A percentile compares a stretch with the other conserved stretches of the same genome.
These are phyloP conservation scores for Garra rufa DNA, from an alignment of 2,113 vertebrate genomes.

Conservation along the genomic window DNA sequence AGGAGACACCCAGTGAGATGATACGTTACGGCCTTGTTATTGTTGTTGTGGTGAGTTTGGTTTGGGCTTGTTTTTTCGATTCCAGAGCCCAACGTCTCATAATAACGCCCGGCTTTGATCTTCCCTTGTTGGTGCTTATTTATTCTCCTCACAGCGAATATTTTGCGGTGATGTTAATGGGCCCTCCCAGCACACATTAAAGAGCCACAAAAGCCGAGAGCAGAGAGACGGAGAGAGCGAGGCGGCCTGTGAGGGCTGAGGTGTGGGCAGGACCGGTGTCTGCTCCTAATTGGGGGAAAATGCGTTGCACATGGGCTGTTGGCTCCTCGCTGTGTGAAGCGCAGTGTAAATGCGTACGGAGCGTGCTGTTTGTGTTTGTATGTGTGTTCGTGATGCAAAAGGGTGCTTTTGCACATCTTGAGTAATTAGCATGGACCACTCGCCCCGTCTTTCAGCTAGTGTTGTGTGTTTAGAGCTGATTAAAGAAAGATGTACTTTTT, in stretches of 20 bases:
- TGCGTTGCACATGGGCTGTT: constrained; percentile 68
- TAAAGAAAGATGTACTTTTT: neutral
- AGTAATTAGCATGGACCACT: constrained; percentile 13
- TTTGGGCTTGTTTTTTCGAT: constrained; percentile 50
- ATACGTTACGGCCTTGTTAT: constrained; percentile 60
- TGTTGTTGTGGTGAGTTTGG: constrained; percentile 62
- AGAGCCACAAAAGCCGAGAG: constrained; percentile 65
- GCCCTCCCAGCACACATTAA: constrained; percentile 69
- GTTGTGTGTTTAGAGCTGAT: constrained; percentile 28
- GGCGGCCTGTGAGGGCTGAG: constrained; percentile 62
- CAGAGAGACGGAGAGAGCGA: constrained; percentile 67
- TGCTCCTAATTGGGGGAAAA: constrained; percentile 80
- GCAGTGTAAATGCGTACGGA: constrained; percentile 60
- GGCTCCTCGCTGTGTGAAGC: constrained; percentile 38
- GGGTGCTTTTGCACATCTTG: constrained; percentile 41
- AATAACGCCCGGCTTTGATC: constrained; percentile 50
- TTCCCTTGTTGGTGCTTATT: constrained; percentile 63
- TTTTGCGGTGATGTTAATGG: constrained; percentile 66
- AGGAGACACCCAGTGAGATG: constrained; percentile 64
- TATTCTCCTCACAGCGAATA: constrained; percentile 55
- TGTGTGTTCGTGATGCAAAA: constrained; percentile 20
- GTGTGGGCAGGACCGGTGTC: constrained; percentile 69
- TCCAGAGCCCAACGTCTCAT: constrained; percentile 59
- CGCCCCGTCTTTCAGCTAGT: neutral
- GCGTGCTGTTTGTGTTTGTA: constrained; percentile 38